Base-by-base conservation (phyloP, 1,140 invertebrate species). In the Platorchestia sp. region DNA sequence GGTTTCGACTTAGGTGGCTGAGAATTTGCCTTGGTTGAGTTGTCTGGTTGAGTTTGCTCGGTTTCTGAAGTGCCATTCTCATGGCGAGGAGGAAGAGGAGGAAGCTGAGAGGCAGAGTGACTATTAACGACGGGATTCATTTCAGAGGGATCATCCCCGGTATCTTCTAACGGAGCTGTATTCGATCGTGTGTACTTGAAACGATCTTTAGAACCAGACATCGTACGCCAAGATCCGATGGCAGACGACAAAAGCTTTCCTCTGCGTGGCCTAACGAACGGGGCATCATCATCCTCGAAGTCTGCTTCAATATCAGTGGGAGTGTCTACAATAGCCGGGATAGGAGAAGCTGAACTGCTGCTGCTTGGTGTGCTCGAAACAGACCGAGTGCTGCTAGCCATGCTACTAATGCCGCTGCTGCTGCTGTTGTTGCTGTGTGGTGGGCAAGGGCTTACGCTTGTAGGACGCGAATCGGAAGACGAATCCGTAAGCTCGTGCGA, bases 211-310 rank as follows among this genome's bases (percentile, higher is more conserved):
- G 51, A 87, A 22, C 96, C 96, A 10, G 96, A 96, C 45, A 96
- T 96, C 43, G 95, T 96, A 27, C 95, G 95, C 96, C 96, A 96
- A 36, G 96, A 96, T 89, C 95, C 95, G 42, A 96, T 96, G 75
- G 96, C 96, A 14, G 96, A 96, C 22, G 96, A 96, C 40, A 96
- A 93, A 36, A 96, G 96, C 7, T 95, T 96, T 41, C 96, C 96
- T 41, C 95, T 90, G 27, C 96, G 95, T 44, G 96, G 96, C 27
- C 96, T 86, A 87, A 95, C 95, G 59, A 96, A 96, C 40, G 96
- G 95, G 36, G 75, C 86, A 53, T 96, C 96, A 86, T 96, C 96
- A 44, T 96, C 95, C 47, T 96, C 95, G 40, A 95, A 95, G 44
- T 96, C 96, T 27, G 96, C 44, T 86, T 96, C 96, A 40, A 96